These are phyloP conservation scores for Drosophila recens DNA, from an alignment of 2,888 invertebrate genomes.

Conservation along the genomic window DNA sequence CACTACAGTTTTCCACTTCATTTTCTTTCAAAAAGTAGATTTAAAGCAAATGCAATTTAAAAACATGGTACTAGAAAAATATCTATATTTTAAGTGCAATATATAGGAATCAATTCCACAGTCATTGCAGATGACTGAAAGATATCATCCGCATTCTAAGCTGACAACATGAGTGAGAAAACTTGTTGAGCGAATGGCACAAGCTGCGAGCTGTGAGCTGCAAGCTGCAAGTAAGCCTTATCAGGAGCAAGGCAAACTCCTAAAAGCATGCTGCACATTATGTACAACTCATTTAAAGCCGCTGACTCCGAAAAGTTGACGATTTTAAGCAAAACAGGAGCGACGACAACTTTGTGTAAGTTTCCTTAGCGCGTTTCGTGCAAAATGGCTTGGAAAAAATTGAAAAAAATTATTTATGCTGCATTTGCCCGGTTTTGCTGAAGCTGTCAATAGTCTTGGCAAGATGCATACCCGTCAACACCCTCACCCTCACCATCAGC, in stretches of 20 bases:
- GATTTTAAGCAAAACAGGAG: slow-evolving; percentile 40
- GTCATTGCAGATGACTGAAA: slow-evolving; percentile 23
- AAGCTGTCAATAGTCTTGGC: slow-evolving; percentile 72
- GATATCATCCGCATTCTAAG: slow-evolving; percentile 53
- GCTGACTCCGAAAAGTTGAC: slow-evolving; percentile 51
- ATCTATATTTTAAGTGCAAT: background rate
- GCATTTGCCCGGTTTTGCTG: slow-evolving; percentile 57
- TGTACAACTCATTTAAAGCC: slow-evolving; percentile 75
- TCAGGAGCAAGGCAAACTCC: slow-evolving; percentile 39
- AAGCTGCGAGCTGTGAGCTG: slow-evolving; percentile 7
- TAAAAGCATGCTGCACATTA: slow-evolving; percentile 60
- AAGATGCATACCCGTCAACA: slow-evolving; percentile 27
- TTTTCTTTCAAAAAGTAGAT: background rate
- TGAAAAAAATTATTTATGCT: slow-evolving; percentile 78
- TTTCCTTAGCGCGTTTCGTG: slow-evolving; percentile 47
- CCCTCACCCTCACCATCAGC: background rate
- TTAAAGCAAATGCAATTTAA: background rate
- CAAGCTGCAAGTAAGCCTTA: slow-evolving; percentile 46
- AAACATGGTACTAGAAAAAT: no score
- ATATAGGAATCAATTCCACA: slow-evolving; percentile 18
- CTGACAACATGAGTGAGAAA: slow-evolving; percentile 73
- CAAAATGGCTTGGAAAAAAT: slow-evolving; percentile 76
- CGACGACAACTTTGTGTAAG: slow-evolving; percentile 72
- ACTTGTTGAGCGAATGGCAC: slow-evolving; percentile 65
- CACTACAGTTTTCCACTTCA: background rate